Base-by-base conservation (phyloP, 2,797 vertebrate genomes). In the Sebastes wilsoni region DNA sequence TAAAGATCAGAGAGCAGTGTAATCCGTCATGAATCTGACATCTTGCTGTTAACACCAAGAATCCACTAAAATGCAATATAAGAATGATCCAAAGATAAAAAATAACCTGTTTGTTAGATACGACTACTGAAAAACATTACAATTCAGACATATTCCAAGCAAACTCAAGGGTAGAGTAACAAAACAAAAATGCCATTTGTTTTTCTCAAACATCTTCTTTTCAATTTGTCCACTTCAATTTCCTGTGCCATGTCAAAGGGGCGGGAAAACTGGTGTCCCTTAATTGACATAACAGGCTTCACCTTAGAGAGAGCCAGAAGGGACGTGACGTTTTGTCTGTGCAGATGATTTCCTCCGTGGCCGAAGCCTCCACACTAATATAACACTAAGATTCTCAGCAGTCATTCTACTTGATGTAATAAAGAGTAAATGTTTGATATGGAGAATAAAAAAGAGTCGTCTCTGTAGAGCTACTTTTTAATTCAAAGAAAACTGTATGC, bases 151-250 rank as follows among this genome's bases (percentile, higher is more conserved):
- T 59, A 55, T 75, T 70, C 42, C 11, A 23, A 54, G 25, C 8
- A 74, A 52, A 54, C 34, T 49, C 9, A 67, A 13, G 25, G 34
- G 22, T n/a, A 60, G 66, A 72, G 49, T 3, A 79, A 34, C 42
- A 58, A 66, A 65, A 27, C 18, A 16, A 12, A 42, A 42, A 42
- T 42, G 14, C 2, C 16, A 62, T 80, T 55, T 73, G 20, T 71
- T 75, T 82, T 72, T 55, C 55, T 52, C 34, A 27, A 20, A 27
- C n/a, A 55, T 66, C 38, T 38, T 22, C 61, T 70, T 34, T 81
- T 60, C 61, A 74, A 55, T 66, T 52, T 65, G 75, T 49, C 62
- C 34, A 59, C 78, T 81, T 81, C 64, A 79, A 74, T 76, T 83
- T 82, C 72, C 76, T 65, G 75, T 49, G 54, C 28, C 66, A 67